These are phyloP conservation scores for Amblyjoppa proteus DNA, from an alignment of 2,888 invertebrate species.

Conservation along the genomic window DNA sequence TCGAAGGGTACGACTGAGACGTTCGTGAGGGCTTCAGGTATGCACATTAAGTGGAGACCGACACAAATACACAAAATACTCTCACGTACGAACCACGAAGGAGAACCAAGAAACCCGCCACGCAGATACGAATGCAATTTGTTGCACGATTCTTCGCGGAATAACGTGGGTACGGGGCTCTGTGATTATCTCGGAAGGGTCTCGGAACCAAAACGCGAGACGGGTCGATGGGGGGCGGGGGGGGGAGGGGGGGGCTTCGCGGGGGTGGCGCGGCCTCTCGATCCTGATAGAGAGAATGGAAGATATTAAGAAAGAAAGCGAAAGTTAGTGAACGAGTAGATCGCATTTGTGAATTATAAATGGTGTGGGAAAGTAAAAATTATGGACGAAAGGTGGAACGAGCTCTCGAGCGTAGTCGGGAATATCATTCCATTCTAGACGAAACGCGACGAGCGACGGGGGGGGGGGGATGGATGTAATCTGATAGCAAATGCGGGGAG, in stretches of 20 bases:
- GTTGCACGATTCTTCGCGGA: slow-evolving; percentile 73
- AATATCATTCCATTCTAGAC: slow-evolving; percentile 65
- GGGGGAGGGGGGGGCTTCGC: slow-evolving; percentile 31
- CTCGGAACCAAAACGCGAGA: slow-evolving; percentile 50
- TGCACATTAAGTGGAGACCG: slow-evolving; percentile 50
- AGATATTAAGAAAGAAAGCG: slow-evolving; percentile 62
- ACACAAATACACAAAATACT: slow-evolving; percentile 5
- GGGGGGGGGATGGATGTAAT: slow-evolving; percentile 76
- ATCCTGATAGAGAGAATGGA: slow-evolving; percentile 49
- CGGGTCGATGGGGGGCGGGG: slow-evolving; percentile 20
- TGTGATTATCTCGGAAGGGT: slow-evolving; percentile 72
- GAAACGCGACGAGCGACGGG: slow-evolving; percentile 40
- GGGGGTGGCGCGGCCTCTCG: slow-evolving; percentile 63
- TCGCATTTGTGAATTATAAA: slow-evolving; percentile 67
- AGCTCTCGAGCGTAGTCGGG: slow-evolving; percentile 63
- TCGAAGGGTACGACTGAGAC: slow-evolving; percentile 68
- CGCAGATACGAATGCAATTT: slow-evolving; percentile 70
- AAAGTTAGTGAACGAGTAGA: slow-evolving; percentile 62
- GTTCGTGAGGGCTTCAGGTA: slow-evolving; percentile 65
- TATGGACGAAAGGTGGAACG: slow-evolving; percentile 50
- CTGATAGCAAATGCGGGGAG: slow-evolving; percentile 78
- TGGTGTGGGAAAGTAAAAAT: slow-evolving; percentile 7
- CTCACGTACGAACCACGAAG: slow-evolving; percentile 15
- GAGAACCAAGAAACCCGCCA: slow-evolving; percentile 33
- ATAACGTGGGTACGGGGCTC: slow-evolving; percentile 68